phyloP scores from a whole-genome alignment of 2,113 vertebrate genomes.

The Prolemur simus region DNA sequence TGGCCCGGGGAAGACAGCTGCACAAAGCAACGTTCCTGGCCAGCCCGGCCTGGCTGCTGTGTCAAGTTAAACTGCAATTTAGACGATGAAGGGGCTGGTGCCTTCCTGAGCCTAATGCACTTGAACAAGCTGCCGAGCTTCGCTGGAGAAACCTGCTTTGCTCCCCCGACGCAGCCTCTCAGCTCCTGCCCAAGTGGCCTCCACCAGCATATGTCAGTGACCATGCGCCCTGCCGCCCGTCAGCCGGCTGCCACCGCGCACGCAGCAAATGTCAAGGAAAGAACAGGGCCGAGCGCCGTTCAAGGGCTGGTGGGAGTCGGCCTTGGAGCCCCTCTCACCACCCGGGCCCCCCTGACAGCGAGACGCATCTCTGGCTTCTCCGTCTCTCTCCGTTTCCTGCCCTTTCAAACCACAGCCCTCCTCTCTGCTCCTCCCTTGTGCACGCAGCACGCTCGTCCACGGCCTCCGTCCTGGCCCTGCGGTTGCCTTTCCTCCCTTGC shows the following conservation, averaged over 20 bases:
- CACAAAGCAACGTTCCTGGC: not conserved
- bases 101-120: slow-evolving; percentile 75
- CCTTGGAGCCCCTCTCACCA: not conserved
- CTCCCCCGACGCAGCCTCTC: slow-evolving; percentile 64
- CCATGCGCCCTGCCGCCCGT: slow-evolving; percentile 77
- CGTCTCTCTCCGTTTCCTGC: not conserved
- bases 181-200: slow-evolving; percentile 73
- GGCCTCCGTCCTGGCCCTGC: not conserved
- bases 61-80: slow-evolving; percentile 33
- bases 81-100: not conserved
- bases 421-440: no score
- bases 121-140: slow-evolving; percentile 74
- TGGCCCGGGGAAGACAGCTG: not conserved
- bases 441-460: not conserved
- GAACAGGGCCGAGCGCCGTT: slow-evolving; percentile 78
- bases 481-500: not conserved
- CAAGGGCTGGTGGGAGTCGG: slow-evolving; percentile 84
- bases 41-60: fast-evolving
- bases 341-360: slow-evolving; percentile 67
- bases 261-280: slow-evolving; percentile 64
- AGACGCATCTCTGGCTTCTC: slow-evolving; percentile 58
- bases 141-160: not conserved
- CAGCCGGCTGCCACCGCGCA: slow-evolving; percentile 70
- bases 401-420: fast-evolving
- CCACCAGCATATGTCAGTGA: slow-evolving; percentile 84